phyloP scores from a whole-genome alignment of 2,113 vertebrate species.

The Petaurus breviceps region DNA sequence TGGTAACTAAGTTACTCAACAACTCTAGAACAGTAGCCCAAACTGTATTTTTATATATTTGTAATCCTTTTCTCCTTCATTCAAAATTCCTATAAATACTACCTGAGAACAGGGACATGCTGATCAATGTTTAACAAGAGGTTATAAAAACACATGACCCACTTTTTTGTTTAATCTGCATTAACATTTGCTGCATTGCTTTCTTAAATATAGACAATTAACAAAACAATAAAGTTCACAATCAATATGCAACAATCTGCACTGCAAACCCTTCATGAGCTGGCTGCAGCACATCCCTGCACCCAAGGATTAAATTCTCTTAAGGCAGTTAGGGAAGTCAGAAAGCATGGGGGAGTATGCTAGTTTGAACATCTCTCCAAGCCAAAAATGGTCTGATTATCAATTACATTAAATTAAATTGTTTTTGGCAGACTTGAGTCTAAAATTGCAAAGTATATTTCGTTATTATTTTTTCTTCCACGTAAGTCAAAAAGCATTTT shows the following conservation, averaged over 20 bases:
- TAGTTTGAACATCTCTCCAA: too few relatives aligned
- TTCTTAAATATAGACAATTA: background rate
- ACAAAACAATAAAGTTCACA: background rate
- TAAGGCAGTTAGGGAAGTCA: too few relatives aligned
- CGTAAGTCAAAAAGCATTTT: background rate
- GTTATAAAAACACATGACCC: background rate
- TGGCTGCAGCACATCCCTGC: background rate
- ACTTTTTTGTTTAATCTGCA: background rate
- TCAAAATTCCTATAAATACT: background rate
- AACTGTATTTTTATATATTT: background rate
- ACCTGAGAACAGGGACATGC: background rate
- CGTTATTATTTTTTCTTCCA: background rate
- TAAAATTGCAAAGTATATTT: background rate
- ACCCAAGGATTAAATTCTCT: background rate
- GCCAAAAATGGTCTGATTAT: background rate
- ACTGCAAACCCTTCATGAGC: background rate
- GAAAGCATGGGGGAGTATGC: too few relatives aligned
- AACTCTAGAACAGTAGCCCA: background rate
- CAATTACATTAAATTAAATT: background rate
- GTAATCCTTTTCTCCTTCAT: background rate
- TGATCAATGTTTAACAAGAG: background rate
- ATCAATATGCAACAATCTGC: background rate
- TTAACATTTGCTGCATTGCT: background rate
- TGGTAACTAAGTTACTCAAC: background rate
- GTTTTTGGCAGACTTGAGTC: background rate